phyloP scores from a whole-genome alignment of 2,113 vertebrate species.

The Fulmarus glacialis region DNA sequence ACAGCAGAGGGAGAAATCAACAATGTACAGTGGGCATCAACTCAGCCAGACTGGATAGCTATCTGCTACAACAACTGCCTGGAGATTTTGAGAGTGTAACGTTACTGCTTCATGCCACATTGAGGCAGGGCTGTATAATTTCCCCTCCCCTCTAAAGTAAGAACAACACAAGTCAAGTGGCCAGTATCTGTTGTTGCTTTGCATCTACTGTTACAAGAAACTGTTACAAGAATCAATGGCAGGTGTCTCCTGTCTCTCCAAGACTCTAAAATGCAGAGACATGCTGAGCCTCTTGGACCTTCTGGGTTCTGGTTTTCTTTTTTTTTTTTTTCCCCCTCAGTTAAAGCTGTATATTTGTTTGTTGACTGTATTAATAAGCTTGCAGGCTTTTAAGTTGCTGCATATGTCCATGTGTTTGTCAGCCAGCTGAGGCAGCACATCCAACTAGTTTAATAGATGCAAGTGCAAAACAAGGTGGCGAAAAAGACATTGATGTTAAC shows the following conservation, averaged over 20 bases:
- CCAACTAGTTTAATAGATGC: constrained; percentile 41
- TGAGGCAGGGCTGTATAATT: constrained; percentile 60
- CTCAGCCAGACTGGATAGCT: constrained; percentile 99
- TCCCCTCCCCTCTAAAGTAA: constrained; percentile 73
- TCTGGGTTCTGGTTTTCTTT: constrained; percentile 65
- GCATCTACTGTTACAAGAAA: constrained; percentile 75
- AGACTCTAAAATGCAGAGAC: constrained; percentile 65
- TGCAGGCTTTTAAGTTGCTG: constrained; percentile 59
- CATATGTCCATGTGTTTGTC: constrained; percentile 53
- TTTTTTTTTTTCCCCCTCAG: constrained; percentile 1
- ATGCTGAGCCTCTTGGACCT: constrained; percentile 70
- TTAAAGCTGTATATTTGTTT: constrained; percentile 78
- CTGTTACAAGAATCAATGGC: constrained; percentile 65
- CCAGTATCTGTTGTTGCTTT: constrained; percentile 80
- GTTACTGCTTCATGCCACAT: neutral
- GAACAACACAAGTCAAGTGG: constrained; percentile 74
- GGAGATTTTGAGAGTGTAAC: constrained; percentile 95
- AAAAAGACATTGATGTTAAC: neutral
- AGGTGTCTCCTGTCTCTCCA: constrained; percentile 45
- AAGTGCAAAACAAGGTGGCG: constrained; percentile 58
- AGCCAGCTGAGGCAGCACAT: constrained; percentile 61
- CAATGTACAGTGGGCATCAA: constrained; percentile 99
- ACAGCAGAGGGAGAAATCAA: constrained; percentile 99
- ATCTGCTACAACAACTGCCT: constrained; percentile 99
- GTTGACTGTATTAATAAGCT: constrained; percentile 73